These are phyloP conservation scores for Andrena chrysosceles DNA, from an alignment of 2,888 invertebrate genomes.

Conservation along the genomic window DNA sequence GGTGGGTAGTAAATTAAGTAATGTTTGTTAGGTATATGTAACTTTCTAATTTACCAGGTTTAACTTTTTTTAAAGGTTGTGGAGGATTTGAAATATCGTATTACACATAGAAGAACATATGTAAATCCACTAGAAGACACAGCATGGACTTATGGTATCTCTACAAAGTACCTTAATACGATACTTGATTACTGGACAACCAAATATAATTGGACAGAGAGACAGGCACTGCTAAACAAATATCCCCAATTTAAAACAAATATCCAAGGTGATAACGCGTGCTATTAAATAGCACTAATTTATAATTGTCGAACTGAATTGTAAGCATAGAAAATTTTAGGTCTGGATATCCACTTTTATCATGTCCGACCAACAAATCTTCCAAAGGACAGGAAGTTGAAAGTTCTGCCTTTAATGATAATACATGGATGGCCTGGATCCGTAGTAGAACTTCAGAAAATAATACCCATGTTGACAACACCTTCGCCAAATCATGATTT, in stretches of 20 bases:
- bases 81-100: constrained; percentile 87
- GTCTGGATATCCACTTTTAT: constrained; percentile 91
- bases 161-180: constrained; percentile 88
- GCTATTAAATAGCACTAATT: neutral
- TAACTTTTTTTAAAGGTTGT: constrained; percentile 85
- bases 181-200: constrained; percentile 93
- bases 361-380: constrained; percentile 87
- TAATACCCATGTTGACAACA: constrained; percentile 89
- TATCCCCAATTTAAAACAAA: constrained; percentile 91
- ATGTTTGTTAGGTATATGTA: neutral
- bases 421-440: constrained; percentile 96
- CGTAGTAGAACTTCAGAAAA: constrained; percentile 91
- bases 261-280: constrained; percentile 87
- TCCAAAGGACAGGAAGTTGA: constrained; percentile 81
- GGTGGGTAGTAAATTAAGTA: constrained; percentile 83
- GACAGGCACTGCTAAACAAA: constrained; percentile 90
- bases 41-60: neutral
- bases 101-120: constrained; percentile 86
- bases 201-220: constrained; percentile 90
- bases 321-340: constrained; percentile 73
- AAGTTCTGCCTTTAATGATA: constrained; percentile 89
- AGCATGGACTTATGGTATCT: constrained; percentile 93
- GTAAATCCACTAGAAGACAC: constrained; percentile 88
- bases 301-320: neutral
- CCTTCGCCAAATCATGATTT: constrained; percentile 86